Percentiles rank a stretch among this genome's conserved stretches.
These are phyloP conservation scores for Willisornis vidua DNA, from an alignment of 2,113 vertebrate genomes.

Conservation along the genomic window DNA sequence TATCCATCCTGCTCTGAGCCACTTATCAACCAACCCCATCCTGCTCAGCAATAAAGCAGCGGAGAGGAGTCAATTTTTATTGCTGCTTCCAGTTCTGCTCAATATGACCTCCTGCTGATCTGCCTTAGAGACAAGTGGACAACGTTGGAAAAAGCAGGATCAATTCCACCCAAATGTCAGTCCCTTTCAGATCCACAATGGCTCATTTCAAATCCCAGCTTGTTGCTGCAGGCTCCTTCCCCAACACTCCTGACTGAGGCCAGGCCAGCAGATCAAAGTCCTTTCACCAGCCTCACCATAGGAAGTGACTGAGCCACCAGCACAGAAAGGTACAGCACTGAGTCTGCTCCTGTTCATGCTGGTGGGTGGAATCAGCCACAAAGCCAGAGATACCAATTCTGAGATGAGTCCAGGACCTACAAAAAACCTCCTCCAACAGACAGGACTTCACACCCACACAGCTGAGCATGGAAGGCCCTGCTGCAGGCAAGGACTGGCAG, in stretches of 20 bases:
- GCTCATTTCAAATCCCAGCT: neutral
- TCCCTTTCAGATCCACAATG: neutral
- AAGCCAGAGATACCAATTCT: neutral
- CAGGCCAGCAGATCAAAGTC: neutral
- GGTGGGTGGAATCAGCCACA: neutral
- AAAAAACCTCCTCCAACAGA: neutral
- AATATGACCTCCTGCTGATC: neutral
- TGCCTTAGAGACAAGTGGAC: neutral
- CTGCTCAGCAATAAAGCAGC: neutral
- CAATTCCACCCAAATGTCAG: neutral
- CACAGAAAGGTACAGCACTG: accelerated
- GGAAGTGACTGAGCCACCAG: neutral
- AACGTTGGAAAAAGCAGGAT: neutral
- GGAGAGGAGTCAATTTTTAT: neutral
- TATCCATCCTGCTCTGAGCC: neutral
- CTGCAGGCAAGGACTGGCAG: neutral
- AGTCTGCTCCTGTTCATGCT: neutral
- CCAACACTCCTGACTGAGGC: neutral
- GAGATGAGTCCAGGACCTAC: neutral
- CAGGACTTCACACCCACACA: neutral
- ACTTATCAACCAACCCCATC: neutral
- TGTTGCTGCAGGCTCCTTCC: neutral
- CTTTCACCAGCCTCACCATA: neutral
- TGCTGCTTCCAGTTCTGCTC: neutral
- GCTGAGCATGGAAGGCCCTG: neutral